phyloP scores from a whole-genome alignment of 2,888 invertebrate species.

The Hirtodrosophila duncani region DNA sequence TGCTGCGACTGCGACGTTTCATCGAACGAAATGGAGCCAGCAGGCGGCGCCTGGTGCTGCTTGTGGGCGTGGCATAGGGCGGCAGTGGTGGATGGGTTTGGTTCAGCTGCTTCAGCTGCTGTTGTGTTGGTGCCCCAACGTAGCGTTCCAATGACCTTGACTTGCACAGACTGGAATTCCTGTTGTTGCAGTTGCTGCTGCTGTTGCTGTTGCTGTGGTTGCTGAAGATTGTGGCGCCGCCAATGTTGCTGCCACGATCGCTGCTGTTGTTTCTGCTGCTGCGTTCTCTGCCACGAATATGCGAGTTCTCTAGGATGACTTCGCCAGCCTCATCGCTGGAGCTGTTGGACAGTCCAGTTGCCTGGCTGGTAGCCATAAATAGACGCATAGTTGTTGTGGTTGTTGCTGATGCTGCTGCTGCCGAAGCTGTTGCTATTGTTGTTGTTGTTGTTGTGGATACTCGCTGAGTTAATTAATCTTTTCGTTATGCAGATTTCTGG shows the following conservation, averaged over 20 bases:
- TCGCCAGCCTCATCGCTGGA: conserved; percentile 61
- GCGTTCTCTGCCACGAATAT: too few species aligned
- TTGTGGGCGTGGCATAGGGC: conserved; percentile 62
- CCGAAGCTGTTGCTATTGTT: conserved; percentile 6
- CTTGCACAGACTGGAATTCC: too few species aligned
- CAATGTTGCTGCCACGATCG: conserved; percentile 3
- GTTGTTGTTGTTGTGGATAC: conserved; percentile 11
- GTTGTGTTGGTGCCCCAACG: conserved; percentile 66
- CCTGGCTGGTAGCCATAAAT: conserved; percentile 14
- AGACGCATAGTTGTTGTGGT: conserved; percentile 43
- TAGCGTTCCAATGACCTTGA: conserved; percentile 76
- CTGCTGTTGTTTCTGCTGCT: conserved; percentile 4
- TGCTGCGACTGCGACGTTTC: conserved; percentile 75
- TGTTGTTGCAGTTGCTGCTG: conserved; percentile 40
- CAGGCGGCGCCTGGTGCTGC: conserved; percentile 65
- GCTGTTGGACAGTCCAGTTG: conserved; percentile 26
- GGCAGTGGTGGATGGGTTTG: conserved; percentile 29
- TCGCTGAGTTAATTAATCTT: conserved; percentile 60
- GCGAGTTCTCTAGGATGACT: conserved; percentile 55
- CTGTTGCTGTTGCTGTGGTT: conserved; percentile 43
- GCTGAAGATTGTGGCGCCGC: conserved; percentile 12
- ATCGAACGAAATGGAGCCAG: conserved; percentile 73
- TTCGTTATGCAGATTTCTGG: conserved; percentile 70
- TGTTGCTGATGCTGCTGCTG: conserved; percentile 4
- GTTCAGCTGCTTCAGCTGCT: conserved; percentile 23